Conservation (phyloP, 1,140 invertebrate genomes). For the Bombus turneri region DNA sequence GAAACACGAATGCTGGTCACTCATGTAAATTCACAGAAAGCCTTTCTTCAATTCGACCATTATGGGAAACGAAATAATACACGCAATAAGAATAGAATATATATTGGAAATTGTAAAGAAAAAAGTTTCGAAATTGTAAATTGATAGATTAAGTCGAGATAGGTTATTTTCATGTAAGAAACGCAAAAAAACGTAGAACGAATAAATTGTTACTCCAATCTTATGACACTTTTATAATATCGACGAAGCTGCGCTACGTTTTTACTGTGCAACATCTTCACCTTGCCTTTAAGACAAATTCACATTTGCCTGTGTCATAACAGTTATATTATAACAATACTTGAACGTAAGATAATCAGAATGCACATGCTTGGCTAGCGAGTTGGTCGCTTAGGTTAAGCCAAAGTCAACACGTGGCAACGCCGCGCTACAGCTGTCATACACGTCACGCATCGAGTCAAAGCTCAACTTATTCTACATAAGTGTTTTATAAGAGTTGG, state of each 20-base stretch:
- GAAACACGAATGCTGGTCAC: conserved; percentile 31
- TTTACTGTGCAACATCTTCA: conserved; percentile 2
- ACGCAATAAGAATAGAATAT: neutral
- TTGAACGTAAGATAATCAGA: conserved; percentile 41
- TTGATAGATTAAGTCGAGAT: neutral
- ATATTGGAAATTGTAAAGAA: neutral
- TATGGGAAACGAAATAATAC: neutral
- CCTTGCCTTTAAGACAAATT: conserved; percentile 10
- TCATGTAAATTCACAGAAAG: neutral
- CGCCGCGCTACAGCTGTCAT: conserved; percentile 56
- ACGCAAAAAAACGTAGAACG: neutral
- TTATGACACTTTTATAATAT: conserved; percentile 44
- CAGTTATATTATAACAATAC: conserved; percentile 16
- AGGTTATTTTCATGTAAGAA: neutral
- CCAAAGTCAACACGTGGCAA: conserved; percentile 60
- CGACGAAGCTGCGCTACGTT: conserved; percentile 21
- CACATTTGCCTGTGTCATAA: neutral
- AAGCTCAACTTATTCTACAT: conserved; percentile 50
- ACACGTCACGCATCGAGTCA: conserved; percentile 61
- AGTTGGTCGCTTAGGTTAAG: conserved; percentile 49
- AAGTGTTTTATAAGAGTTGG: conserved; percentile 34
- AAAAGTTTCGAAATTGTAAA: neutral
- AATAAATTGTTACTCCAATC: conserved; percentile 31
- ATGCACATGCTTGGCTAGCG: conserved; percentile 40
- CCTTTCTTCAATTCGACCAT: neutral